Conservation (phyloP, 2,797 vertebrate genomes). For the Aphelocoma californica region DNA sequence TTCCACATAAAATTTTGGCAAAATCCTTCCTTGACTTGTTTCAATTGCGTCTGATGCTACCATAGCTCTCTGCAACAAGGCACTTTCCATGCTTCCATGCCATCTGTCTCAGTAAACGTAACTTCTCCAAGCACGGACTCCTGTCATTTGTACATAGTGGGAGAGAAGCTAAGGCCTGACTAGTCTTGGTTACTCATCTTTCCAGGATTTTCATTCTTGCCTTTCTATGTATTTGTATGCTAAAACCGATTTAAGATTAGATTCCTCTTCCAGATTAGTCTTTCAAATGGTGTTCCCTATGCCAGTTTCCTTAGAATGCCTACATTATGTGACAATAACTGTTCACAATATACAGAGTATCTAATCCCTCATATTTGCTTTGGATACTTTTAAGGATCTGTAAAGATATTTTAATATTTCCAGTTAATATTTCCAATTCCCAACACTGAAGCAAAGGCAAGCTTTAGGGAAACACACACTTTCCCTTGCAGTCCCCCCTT, state of each 20-base stretch:
- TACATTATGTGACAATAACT: not conserved
- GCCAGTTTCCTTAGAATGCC: not conserved
- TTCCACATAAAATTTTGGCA: not conserved
- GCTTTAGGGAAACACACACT: not conserved
- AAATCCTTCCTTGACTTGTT: not conserved
- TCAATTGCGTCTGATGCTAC: not conserved
- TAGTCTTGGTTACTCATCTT: not conserved
- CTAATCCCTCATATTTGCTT: not conserved
- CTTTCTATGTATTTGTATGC: not conserved
- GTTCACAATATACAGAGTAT: not conserved
- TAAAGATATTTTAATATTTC: not conserved
- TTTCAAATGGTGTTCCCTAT: not conserved
- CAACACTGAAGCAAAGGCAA: not conserved
- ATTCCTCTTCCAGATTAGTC: not conserved
- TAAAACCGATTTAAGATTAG: not conserved
- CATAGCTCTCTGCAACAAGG: not conserved
- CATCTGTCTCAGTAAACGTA: not conserved
- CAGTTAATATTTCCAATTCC: not conserved
- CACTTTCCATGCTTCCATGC: not conserved
- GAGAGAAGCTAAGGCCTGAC: not conserved
- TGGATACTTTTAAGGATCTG: not conserved
- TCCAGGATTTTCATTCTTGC: not conserved
- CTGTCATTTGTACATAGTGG: not conserved
- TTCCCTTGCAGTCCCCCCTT: not conserved
- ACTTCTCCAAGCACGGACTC: not conserved